Evolutionary conservation across 2,888 invertebrate genomes (phyloP).

Genomic region (Polydrusus cervinus): DNA sequence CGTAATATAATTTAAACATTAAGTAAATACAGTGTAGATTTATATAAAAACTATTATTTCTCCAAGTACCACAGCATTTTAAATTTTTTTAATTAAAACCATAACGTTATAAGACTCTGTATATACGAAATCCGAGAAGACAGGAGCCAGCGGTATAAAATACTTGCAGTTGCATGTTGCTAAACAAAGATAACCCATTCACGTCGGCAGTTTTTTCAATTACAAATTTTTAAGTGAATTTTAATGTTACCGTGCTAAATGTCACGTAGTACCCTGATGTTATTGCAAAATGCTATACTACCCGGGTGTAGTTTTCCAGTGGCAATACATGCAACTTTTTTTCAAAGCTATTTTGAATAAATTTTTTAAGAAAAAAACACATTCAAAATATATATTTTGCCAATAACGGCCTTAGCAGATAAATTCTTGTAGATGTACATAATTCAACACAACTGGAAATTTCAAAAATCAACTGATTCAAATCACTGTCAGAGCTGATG

Average conservation of each 20-base stretch:
- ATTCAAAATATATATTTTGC: neutral
- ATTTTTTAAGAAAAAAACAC: neutral
- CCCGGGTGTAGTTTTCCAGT: conserved; percentile 42
- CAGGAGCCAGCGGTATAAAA: conserved; percentile 8
- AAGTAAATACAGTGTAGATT: conserved; percentile 11
- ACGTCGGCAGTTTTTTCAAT: conserved; percentile 35
- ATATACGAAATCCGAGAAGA: neutral
- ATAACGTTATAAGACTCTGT: neutral
- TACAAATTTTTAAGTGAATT: conserved; percentile 35
- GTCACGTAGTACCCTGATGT: conserved; percentile 53
- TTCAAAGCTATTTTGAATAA: neutral
- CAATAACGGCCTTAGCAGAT: neutral
- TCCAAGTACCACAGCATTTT: neutral
- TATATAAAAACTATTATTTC: neutral
- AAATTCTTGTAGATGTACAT: neutral
- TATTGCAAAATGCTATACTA: conserved; percentile 33
- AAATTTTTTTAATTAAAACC: neutral
- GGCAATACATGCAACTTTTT: conserved; percentile 29
- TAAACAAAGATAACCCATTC: conserved; percentile 40
- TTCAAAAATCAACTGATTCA: no score
- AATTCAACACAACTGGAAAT: no score
- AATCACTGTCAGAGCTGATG: no score
- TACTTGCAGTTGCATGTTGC: conserved; percentile 28
- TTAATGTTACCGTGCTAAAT: conserved; percentile 48
- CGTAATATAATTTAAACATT: neutral